A percentile compares a stretch with the other conserved stretches of the same genome.
These are phyloP conservation scores for Bombus breviceps DNA, from an alignment of 1,140 invertebrate genomes.

Conservation along the genomic window DNA sequence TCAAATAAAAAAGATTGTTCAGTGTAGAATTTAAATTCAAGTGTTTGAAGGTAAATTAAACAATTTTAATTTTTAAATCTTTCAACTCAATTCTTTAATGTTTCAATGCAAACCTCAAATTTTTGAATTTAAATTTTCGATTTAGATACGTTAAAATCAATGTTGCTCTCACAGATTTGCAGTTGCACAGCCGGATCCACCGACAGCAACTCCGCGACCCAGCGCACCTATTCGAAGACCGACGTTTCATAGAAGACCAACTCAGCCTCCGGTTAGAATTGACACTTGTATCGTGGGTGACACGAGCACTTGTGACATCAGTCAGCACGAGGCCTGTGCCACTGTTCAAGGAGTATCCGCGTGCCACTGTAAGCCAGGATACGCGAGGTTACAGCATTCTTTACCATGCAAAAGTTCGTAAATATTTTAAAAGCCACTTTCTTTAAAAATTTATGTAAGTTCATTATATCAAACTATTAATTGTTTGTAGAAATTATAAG, in stretches of 20 bases:
- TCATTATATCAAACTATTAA: background rate
- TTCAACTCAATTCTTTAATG: background rate
- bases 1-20: background rate
- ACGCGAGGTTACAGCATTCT: constrained; percentile 89
- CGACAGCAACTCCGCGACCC: constrained; percentile 63
- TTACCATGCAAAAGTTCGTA: constrained; percentile 89
- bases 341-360: constrained; percentile 95
- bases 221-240: constrained; percentile 77
- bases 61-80: background rate
- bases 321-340: constrained; percentile 93
- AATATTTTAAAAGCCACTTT: background rate
- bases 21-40: background rate
- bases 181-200: constrained; percentile 73
- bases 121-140: background rate
- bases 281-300: constrained; percentile 97
- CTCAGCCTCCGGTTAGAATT: constrained; percentile 89
- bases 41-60: too few relatives aligned
- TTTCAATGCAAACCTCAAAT: background rate
- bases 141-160: background rate
- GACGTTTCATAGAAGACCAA: constrained; percentile 83
- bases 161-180: constrained; percentile 68
- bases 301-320: constrained; percentile 94
- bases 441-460: too few relatives aligned
- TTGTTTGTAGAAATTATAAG: constrained; percentile 85
- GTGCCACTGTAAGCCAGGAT: constrained; percentile 94